Conservation (phyloP, 2,797 vertebrate species). For the Poecile montanus region DNA sequence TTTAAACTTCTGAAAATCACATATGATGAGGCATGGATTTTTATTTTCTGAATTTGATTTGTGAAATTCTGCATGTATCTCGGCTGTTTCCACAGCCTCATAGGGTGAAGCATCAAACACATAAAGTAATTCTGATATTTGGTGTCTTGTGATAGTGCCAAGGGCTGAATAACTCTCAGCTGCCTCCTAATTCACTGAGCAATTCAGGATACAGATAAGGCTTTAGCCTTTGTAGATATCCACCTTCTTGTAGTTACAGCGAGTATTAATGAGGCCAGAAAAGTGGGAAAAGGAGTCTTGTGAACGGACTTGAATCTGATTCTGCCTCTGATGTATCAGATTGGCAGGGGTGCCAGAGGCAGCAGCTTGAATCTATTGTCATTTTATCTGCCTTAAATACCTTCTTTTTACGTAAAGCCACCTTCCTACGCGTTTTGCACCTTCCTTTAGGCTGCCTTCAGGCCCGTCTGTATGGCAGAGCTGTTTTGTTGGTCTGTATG, state of each 20-base stretch:
- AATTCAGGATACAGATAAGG: background rate
- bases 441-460: background rate
- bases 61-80: background rate
- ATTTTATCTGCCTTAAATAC: slow-evolving; percentile 25
- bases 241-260: background rate
- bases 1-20: background rate
- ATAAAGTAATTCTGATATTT: background rate
- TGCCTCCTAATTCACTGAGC: background rate
- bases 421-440: slow-evolving; percentile 23
- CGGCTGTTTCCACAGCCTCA: background rate
- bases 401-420: slow-evolving; percentile 44
- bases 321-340: slow-evolving; percentile 2
- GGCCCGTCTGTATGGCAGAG: background rate
- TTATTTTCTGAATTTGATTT: background rate
- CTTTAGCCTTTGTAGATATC: background rate
- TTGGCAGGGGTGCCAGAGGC: slow-evolving; percentile 42
- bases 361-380: slow-evolving; percentile 39
- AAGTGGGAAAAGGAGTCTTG: slow-evolving; percentile 6
- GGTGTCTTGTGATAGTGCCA: background rate
- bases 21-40: background rate
- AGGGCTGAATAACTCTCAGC: background rate
- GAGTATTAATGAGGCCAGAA: background rate
- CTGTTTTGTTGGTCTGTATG: background rate
- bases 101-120: background rate
- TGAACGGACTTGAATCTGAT: background rate